Base-by-base conservation (phyloP, 1,140 invertebrate species). In the Saxidomus purpurata region DNA sequence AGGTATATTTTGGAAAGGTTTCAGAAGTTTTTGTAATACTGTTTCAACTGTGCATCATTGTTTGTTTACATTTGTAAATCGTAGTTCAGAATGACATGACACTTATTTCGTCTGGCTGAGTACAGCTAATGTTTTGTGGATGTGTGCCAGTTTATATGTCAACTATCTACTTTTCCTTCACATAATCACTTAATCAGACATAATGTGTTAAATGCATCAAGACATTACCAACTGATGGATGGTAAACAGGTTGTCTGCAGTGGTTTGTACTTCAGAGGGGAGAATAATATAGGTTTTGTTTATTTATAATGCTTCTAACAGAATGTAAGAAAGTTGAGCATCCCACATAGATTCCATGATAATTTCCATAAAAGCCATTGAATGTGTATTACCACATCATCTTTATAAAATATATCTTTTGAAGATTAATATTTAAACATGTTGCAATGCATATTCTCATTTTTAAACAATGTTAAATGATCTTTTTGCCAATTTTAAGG, bases 271-370 rank as follows among this genome's bases (percentile, higher is more conserved):
- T 38, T 38, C 9, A 74, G 31, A 31, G 31, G 67, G 11, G 17
- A 71, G 15, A 13, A 15, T 4, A 3, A 43, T 63, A 59, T 22
- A 80, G 47, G 38, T 74, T 90, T 34, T 69, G 92, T 55, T 4
- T 55, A 22, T 22, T 19, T 4, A 11, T 55, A 55, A 55, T 55
- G 52, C 22, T 4, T 55, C 52, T 55, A 55, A 55, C 52, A 55
- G 52, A 19, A 13, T 55, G 22, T 55, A n/a, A n/a, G n/a, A n/a
- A n/a, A n/a, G n/a, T n/a, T n/a, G n/a, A n/a, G n/a, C n/a, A n/a
- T n/a, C n/a, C n/a, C n/a, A n/a, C n/a, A n/a, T n/a, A n/a, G n/a
- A n/a, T n/a, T n/a, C n/a, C n/a, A n/a, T n/a, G n/a, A n/a, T n/a
- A n/a, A n/a, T n/a, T n/a, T n/a, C n/a, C n/a, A n/a, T n/a, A n/a